Conservation (phyloP, 2,113 vertebrate species). For the Macquaria australasica region DNA sequence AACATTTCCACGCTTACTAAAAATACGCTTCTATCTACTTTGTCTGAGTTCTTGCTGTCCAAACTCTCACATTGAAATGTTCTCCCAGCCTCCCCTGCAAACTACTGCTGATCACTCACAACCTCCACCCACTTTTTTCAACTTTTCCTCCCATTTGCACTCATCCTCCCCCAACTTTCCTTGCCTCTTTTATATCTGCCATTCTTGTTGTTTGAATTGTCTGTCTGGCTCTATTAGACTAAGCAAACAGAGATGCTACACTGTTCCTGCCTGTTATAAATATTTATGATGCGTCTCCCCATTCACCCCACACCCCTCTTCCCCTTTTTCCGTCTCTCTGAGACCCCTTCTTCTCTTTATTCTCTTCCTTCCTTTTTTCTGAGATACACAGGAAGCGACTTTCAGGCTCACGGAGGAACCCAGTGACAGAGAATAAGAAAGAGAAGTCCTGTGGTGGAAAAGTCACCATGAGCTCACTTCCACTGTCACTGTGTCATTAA, state of each 20-base stretch:
- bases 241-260: slow-evolving; percentile 76
- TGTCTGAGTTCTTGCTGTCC: not conserved
- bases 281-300: slow-evolving; percentile 75
- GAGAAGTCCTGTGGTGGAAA: slow-evolving; percentile 46
- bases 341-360: slow-evolving; percentile 53
- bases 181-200: slow-evolving; percentile 42
- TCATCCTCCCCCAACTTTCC: slow-evolving; percentile 31
- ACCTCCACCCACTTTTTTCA: slow-evolving; percentile 34
- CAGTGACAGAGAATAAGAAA: slow-evolving; percentile 58
- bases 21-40: not conserved
- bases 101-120: slow-evolving; percentile 16
- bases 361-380: slow-evolving; percentile 63
- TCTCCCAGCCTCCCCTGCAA: not conserved
- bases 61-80: slow-evolving; percentile 14
- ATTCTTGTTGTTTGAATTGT: slow-evolving; percentile 62
- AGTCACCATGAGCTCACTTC: slow-evolving; percentile 59
- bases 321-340: slow-evolving; percentile 45
- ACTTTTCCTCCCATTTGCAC: slow-evolving; percentile 27
- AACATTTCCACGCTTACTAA: slow-evolving; percentile 9
- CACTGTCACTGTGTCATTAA: slow-evolving; percentile 42
- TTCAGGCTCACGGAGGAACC: slow-evolving; percentile 16
- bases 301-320: slow-evolving; percentile 39
- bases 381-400: slow-evolving; percentile 45
- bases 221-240: slow-evolving; percentile 65
- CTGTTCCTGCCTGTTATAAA: slow-evolving; percentile 69